Conservation (phyloP, 2,113 vertebrate genomes). For the Cepphus grylle region DNA sequence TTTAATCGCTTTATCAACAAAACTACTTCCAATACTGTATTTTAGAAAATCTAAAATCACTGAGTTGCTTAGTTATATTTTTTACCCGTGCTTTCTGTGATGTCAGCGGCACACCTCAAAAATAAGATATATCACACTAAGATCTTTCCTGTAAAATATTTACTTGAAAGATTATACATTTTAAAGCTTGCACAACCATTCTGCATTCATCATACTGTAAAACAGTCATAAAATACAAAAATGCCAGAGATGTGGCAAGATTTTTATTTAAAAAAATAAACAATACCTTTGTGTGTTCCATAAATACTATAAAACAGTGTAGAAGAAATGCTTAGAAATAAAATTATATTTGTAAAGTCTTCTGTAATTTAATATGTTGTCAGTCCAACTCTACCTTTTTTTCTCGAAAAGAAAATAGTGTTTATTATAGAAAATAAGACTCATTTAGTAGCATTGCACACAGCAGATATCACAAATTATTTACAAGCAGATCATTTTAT, state of each 20-base stretch:
- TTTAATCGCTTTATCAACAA: background rate
- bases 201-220: slow-evolving; percentile 50
- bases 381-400: slow-evolving; percentile 38
- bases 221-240: slow-evolving; percentile 64
- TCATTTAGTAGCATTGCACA: background rate
- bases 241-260: slow-evolving; percentile 3
- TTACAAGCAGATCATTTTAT: slow-evolving; percentile 54
- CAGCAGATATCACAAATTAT: slow-evolving; percentile 40
- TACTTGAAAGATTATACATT: slow-evolving; percentile 52
- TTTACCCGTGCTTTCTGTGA: slow-evolving; percentile 25
- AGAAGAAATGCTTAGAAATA: slow-evolving; percentile 40
- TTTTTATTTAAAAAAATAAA: slow-evolving; percentile 65
- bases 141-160: slow-evolving; percentile 67
- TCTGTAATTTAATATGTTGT: slow-evolving; percentile 65
- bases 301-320: background rate
- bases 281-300: slow-evolving; percentile 5
- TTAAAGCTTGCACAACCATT: slow-evolving; percentile 48
- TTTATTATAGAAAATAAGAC: slow-evolving; percentile 54
- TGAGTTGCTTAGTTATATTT: slow-evolving; percentile 16
- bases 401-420: slow-evolving; percentile 16
- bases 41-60: slow-evolving; percentile 51
- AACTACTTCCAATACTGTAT: background rate
- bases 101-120: slow-evolving; percentile 27
- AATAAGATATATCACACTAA: slow-evolving; percentile 45
- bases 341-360: slow-evolving; percentile 55